Conservation (phyloP, 2,113 vertebrate species). For the Litocranius walleri region DNA sequence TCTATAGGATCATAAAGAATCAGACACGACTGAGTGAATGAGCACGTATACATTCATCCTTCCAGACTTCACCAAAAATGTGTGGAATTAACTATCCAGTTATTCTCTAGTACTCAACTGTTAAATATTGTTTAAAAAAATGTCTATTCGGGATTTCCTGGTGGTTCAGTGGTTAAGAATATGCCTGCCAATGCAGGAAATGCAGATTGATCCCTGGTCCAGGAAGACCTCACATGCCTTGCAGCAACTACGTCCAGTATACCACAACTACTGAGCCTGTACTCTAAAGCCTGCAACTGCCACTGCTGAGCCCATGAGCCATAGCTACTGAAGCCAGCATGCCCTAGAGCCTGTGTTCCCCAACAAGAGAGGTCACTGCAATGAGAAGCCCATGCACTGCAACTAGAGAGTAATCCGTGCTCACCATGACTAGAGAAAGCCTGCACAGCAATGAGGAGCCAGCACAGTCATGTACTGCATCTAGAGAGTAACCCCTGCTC, state of each 20-base stretch:
- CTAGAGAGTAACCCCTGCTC: background rate
- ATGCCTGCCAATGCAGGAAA: background rate
- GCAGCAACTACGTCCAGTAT: background rate
- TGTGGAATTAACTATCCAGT: background rate
- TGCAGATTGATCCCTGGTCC: background rate
- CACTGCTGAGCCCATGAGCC: background rate
- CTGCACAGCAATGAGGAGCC: background rate
- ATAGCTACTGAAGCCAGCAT: accelerated
- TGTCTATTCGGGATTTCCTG: background rate
- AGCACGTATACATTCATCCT: background rate
- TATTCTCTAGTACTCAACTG: background rate
- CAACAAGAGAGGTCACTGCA: background rate
- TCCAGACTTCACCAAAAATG: background rate
- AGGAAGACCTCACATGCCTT: background rate
- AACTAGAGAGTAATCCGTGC: background rate
- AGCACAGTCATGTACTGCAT: background rate
- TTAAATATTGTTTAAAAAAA: background rate
- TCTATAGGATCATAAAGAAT: background rate
- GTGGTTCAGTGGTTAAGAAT: background rate
- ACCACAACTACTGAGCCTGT: background rate
- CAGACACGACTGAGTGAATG: background rate
- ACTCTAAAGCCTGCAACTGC: background rate
- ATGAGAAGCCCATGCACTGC: background rate
- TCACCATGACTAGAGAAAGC: background rate
- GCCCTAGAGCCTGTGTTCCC: background rate